Percentiles rank a stretch among this genome's conserved stretches.
Conservation (phyloP, 2,113 vertebrate genomes). For the Gobiocypris rarus region DNA sequence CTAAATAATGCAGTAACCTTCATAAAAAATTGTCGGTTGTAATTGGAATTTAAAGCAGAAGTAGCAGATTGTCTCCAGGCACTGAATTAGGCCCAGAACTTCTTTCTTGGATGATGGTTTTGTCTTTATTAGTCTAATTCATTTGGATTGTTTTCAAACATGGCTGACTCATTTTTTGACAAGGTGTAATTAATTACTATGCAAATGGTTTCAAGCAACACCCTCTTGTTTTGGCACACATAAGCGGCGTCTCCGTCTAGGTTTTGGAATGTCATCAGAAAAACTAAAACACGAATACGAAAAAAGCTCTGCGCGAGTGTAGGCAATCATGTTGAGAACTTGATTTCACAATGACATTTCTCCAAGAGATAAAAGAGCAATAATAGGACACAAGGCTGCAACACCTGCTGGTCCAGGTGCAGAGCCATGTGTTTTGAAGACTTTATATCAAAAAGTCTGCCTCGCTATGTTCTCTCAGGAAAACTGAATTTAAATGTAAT, state of each 20-base stretch:
- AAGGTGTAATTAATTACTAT: slow-evolving; percentile 72
- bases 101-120: slow-evolving; percentile 61
- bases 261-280: slow-evolving; percentile 49
- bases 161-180: slow-evolving; percentile 66
- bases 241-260: slow-evolving; percentile 41
- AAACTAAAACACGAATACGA: background rate
- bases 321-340: slow-evolving; percentile 41
- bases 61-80: slow-evolving; percentile 29
- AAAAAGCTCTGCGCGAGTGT: background rate
- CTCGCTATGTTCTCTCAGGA: background rate
- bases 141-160: slow-evolving; percentile 69
- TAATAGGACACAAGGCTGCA: slow-evolving; percentile 46
- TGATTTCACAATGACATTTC: slow-evolving; percentile 48
- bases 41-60: slow-evolving; percentile 42
- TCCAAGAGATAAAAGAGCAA: slow-evolving; percentile 48
- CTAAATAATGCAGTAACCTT: slow-evolving; percentile 33
- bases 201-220: slow-evolving; percentile 62
- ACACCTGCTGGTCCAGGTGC: slow-evolving; percentile 51
- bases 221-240: slow-evolving; percentile 56
- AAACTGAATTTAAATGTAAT: slow-evolving; percentile 4
- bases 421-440: slow-evolving; percentile 33
- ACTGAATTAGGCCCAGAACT: slow-evolving; percentile 39
- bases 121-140: slow-evolving; percentile 65
- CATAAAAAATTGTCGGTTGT: slow-evolving; percentile 11
- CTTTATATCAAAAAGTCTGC: slow-evolving; percentile 12